A percentile compares a stretch with the other conserved stretches of the same genome.
Conservation (phyloP, 2,797 vertebrate genomes). For the Hozukius guyotensis region DNA sequence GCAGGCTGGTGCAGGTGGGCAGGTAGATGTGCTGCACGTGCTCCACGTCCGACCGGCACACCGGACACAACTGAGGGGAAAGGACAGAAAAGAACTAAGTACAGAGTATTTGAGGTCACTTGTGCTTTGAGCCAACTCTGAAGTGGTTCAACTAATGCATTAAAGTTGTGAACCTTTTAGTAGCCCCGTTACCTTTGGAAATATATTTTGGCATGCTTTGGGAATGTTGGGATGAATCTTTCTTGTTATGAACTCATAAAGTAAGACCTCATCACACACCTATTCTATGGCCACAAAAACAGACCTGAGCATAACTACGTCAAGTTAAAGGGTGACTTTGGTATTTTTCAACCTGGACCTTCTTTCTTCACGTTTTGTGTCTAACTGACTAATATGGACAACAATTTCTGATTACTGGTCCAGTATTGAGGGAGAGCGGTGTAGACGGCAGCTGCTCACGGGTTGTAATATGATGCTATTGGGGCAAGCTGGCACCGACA, state of each 20-base stretch:
- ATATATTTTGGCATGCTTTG: not conserved
- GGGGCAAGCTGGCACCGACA: too few relatives aligned
- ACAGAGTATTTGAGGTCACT: not conserved
- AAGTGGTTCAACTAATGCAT: not conserved
- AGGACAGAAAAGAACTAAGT: not conserved
- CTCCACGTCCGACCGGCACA: conserved; percentile 93
- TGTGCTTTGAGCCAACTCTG: not conserved
- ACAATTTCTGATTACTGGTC: too few relatives aligned
- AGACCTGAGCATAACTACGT: not conserved
- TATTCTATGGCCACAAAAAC: not conserved
- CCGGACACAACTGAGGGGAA: conserved; percentile 88
- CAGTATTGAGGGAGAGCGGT: too few relatives aligned
- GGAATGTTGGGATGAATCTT: not conserved
- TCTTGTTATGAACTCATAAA: not conserved
- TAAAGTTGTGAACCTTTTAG: not conserved
- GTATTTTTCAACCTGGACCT: too few relatives aligned
- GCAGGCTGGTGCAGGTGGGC: conserved; percentile 95
- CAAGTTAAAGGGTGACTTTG: too few relatives aligned
- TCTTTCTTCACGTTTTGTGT: too few relatives aligned
- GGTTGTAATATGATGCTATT: too few relatives aligned
- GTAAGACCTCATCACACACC: not conserved
- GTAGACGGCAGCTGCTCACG: too few relatives aligned
- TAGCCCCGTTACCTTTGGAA: too few relatives aligned
- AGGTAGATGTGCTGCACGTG: conserved; percentile 96
- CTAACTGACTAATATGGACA: too few relatives aligned